A percentile compares a stretch with the other conserved stretches of the same genome.
Conservation (phyloP, 2,888 invertebrate species). For the Ormyrus pomaceus region DNA sequence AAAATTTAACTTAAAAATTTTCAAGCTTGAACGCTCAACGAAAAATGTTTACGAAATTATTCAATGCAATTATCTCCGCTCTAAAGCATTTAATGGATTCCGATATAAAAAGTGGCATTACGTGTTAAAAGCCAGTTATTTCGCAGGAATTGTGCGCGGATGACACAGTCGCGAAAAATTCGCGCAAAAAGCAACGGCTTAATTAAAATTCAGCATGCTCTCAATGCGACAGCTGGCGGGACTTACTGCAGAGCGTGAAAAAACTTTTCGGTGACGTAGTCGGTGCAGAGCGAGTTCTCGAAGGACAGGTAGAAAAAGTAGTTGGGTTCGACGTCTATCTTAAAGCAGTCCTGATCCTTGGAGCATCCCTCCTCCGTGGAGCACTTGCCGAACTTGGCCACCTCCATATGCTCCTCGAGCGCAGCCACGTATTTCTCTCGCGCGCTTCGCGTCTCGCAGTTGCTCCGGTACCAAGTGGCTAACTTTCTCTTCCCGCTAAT, state of each 20-base stretch:
- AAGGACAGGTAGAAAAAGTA: conserved; percentile 85
- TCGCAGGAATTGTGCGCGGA: too few relatives aligned
- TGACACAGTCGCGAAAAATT: too few relatives aligned
- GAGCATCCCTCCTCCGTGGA: conserved; percentile 74
- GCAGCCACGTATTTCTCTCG: conserved; percentile 75
- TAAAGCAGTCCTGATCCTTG: conserved; percentile 70
- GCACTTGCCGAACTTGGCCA: conserved; percentile 82
- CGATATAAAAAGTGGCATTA: too few relatives aligned
- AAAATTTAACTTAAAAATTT: too few relatives aligned
- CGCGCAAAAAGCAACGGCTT: background rate
- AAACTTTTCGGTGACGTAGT: conserved; percentile 84
- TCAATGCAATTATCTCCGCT: too few relatives aligned
- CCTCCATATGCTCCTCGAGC: conserved; percentile 78
- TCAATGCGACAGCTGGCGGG: background rate
- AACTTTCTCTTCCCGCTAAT: conserved; percentile 74
- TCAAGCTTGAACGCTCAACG: too few relatives aligned
- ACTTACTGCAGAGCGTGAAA: conserved; percentile 78
- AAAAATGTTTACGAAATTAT: too few relatives aligned
- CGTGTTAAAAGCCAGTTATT: too few relatives aligned
- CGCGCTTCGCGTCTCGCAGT: conserved; percentile 76
- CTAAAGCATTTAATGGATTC: too few relatives aligned
- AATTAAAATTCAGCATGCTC: background rate
- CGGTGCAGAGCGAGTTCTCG: conserved; percentile 83
- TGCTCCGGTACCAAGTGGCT: conserved; percentile 79
- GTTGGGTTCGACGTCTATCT: conserved; percentile 76